A percentile compares a stretch with the other conserved stretches of the same genome.
phyloP scores from a whole-genome alignment of 2,888 invertebrate species.

The Orthosia gracilis region DNA sequence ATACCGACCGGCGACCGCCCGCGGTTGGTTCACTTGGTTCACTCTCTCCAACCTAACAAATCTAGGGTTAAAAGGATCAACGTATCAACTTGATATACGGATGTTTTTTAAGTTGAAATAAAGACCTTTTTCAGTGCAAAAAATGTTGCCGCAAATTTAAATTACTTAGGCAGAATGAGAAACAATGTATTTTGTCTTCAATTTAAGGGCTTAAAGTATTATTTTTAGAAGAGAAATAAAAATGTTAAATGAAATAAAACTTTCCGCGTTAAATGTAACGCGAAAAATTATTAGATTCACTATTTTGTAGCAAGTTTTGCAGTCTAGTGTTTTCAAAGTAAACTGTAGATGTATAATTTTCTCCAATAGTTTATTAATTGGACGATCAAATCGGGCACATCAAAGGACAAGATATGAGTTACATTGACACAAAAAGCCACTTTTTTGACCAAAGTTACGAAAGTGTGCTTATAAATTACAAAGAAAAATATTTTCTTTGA shows the following conservation, averaged over 20 bases:
- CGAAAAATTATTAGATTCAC: no score
- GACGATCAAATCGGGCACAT: background rate
- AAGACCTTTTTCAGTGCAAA: constrained; percentile 4
- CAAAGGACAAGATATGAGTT: background rate
- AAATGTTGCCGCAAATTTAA: background rate
- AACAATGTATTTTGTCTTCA: background rate
- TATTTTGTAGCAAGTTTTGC: background rate
- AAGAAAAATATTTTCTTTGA: constrained; percentile 30
- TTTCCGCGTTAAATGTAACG: no score
- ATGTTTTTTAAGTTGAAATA: constrained; percentile 11
- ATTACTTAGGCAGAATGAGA: background rate
- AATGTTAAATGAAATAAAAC: no score
- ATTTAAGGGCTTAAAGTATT: background rate
- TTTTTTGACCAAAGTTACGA: constrained; percentile 1
- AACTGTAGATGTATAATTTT: background rate
- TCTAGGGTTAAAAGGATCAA: constrained; percentile 25
- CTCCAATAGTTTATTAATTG: background rate
- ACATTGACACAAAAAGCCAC: constrained; percentile 8
- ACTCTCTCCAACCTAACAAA: background rate
- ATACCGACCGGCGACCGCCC: no score
- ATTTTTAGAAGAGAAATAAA: background rate
- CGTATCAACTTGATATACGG: constrained; percentile 16
- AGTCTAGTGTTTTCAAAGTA: background rate
- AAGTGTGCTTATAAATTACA: constrained; percentile 13
- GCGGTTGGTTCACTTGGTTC: background rate